A percentile compares a stretch with the other conserved stretches of the same genome.
phyloP scores from a whole-genome alignment of 2,113 vertebrate genomes.

The Perognathus longimembris region DNA sequence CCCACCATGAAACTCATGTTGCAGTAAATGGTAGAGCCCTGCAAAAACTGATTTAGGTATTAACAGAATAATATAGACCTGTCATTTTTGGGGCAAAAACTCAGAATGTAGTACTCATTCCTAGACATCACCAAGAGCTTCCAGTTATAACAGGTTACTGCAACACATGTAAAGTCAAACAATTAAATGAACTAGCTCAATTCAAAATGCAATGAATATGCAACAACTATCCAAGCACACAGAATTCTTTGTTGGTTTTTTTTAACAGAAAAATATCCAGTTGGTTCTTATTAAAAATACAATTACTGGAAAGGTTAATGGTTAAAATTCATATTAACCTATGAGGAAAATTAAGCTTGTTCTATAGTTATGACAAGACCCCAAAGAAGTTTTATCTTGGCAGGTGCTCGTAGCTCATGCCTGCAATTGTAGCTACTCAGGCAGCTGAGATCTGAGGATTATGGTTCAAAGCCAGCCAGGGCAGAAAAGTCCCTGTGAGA shows the following conservation, averaged over 20 bases:
- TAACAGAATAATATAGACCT: not conserved
- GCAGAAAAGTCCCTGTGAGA: too few relatives aligned
- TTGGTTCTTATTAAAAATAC: not conserved
- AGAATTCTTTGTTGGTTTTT: not conserved
- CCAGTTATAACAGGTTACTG: not conserved
- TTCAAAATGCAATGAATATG: constrained; percentile 32
- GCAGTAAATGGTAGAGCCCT: not conserved
- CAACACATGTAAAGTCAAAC: constrained; percentile 8
- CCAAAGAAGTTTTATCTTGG: not conserved
- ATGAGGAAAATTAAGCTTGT: not conserved
- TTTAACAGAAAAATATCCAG: constrained; percentile 32
- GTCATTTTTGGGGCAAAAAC: not conserved
- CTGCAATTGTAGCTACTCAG: too few relatives aligned
- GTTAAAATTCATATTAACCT: not conserved
- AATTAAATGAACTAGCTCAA: constrained; percentile 18
- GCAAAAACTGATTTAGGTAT: not conserved
- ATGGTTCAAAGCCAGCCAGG: too few relatives aligned
- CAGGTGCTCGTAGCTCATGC: too few relatives aligned
- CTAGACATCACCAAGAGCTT: constrained; percentile 35
- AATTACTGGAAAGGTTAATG: constrained; percentile 43
- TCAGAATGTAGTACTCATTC: constrained; percentile 26
- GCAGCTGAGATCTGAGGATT: too few relatives aligned
- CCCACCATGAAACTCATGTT: constrained; percentile 11
- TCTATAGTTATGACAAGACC: not conserved
- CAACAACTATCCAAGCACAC: constrained; percentile 36